Evolutionary conservation across 2,113 vertebrate genomes (phyloP).

Genomic region (Eulemur rufifrons): DNA sequence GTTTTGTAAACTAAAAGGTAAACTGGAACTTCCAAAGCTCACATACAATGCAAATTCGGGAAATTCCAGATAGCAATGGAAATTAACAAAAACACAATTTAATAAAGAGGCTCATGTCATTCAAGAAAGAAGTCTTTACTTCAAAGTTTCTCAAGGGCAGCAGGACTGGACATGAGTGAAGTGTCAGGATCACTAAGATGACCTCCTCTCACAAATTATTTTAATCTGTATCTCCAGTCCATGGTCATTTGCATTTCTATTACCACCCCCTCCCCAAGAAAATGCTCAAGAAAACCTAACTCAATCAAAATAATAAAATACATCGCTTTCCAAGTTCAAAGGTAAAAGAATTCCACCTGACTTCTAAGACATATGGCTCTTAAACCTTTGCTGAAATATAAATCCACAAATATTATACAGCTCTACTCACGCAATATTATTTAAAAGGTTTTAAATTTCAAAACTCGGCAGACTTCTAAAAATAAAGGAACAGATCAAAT

Average conservation of each 20-base stretch:
- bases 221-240: neutral
- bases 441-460: slow-evolving; percentile 59
- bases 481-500: slow-evolving; percentile 49
- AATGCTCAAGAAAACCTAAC: neutral
- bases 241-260: neutral
- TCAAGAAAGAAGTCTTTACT: neutral
- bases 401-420: slow-evolving; percentile 33
- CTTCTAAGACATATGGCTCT: slow-evolving; percentile 33
- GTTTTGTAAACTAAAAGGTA: neutral
- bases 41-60: neutral
- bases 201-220: neutral
- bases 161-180: neutral
- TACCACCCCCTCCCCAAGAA: neutral
- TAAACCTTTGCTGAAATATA: slow-evolving; percentile 56
- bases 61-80: neutral
- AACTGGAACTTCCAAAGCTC: slow-evolving; percentile 4
- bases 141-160: neutral
- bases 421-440: slow-evolving; percentile 11
- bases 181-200: neutral
- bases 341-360: slow-evolving; percentile 28
- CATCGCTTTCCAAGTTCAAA: slow-evolving; percentile 34
- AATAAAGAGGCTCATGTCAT: neutral
- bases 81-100: slow-evolving; percentile 11
- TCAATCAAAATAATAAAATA: slow-evolving; percentile 41
- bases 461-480: slow-evolving; percentile 54